Conservation (phyloP, 2,797 vertebrate genomes). For the Meriones psammophilus region DNA sequence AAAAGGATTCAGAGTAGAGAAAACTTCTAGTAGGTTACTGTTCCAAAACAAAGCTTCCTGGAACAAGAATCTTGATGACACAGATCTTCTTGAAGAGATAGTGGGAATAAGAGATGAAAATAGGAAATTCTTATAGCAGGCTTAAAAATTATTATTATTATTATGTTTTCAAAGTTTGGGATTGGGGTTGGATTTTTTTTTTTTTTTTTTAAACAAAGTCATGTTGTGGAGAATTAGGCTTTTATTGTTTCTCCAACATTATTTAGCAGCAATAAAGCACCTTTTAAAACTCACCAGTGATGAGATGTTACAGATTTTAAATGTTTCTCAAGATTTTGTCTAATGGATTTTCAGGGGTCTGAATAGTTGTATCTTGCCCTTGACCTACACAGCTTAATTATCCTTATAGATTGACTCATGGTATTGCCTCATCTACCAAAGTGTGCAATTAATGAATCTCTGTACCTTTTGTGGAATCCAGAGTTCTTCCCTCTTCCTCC, state of each 20-base stretch:
- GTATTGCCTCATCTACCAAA: slow-evolving; percentile 19
- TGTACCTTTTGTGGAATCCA: slow-evolving; percentile 63
- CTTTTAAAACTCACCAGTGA: background rate
- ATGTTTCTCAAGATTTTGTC: slow-evolving; percentile 46
- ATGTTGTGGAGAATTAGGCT: background rate
- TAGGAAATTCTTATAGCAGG: background rate
- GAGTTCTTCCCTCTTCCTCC: slow-evolving; percentile 49
- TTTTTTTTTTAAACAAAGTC: background rate
- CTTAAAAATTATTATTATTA: background rate
- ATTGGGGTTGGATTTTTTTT: background rate
- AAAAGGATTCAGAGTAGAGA: background rate
- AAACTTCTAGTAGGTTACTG: background rate
- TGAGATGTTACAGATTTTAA: slow-evolving; percentile 66
- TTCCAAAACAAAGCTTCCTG: background rate
- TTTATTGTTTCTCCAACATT: slow-evolving; percentile 48
- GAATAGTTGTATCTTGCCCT: slow-evolving; percentile 64
- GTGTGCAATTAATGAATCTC: slow-evolving; percentile 62
- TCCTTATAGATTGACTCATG: slow-evolving; percentile 62
- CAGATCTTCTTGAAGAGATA: background rate
- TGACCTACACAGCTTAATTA: slow-evolving; percentile 75
- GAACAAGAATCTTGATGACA: background rate
- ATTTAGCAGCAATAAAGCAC: slow-evolving; percentile 37
- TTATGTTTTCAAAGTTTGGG: background rate
- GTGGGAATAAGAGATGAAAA: background rate
- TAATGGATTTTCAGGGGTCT: slow-evolving; percentile 68